A percentile compares a stretch with the other conserved stretches of the same genome.
Conservation (phyloP, 2,113 vertebrate genomes). For the Cryptomyrus ogoouensis region DNA sequence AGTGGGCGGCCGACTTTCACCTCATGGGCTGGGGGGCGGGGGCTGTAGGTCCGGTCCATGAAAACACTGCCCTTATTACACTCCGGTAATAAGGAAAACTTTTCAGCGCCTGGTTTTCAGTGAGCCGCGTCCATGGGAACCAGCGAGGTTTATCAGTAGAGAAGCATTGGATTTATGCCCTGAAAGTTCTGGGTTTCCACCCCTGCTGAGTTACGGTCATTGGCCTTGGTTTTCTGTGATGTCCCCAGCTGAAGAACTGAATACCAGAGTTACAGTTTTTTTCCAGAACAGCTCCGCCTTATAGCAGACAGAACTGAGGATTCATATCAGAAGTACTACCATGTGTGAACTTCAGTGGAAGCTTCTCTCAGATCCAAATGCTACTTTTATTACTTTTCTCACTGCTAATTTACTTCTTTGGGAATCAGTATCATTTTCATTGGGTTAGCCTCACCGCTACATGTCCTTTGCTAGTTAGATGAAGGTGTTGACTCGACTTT, state of each 20-base stretch:
- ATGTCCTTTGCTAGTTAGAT: neutral
- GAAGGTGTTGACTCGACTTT: neutral
- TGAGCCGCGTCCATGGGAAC: neutral
- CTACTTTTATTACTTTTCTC: neutral
- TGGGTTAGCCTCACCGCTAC: neutral
- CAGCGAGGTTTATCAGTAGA: neutral
- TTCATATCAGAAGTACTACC: conserved; percentile 1
- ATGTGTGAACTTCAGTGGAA: neutral
- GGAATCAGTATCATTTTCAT: neutral
- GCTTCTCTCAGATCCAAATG: neutral
- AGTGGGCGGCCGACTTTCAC: neutral
- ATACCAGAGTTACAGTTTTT: conserved; percentile 13
- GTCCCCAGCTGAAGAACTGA: neutral
- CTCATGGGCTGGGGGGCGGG: neutral
- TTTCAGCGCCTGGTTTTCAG: neutral
- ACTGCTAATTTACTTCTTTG: neutral
- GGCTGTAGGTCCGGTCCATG: neutral
- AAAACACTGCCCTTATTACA: neutral
- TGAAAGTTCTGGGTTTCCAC: neutral
- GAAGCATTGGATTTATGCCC: neutral
- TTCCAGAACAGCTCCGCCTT: neutral
- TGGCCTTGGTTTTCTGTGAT: neutral
- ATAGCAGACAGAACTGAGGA: neutral
- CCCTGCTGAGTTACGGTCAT: neutral
- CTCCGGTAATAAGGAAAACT: neutral